Evolutionary conservation across 1,140 invertebrate genomes (phyloP), one percentile per base, ranked within the genome.

Genomic region (Zaprionus africanus): DNA sequence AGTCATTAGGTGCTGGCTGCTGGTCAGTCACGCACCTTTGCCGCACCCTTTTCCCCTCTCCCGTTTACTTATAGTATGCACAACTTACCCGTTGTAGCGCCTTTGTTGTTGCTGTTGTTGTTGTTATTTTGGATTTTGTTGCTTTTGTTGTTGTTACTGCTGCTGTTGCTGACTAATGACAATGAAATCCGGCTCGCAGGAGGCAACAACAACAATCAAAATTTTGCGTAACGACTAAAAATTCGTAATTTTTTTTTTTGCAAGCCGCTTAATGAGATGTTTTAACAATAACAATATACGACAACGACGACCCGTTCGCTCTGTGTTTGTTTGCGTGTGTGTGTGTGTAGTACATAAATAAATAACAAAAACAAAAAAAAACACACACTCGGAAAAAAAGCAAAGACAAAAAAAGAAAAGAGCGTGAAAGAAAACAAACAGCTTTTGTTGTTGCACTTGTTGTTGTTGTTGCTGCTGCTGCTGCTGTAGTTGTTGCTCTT

Each of bases 131-230:
- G 54, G 77, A n/a, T 51, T 24, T 12, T 56, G 19, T 11, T 54
- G 22, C 4, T 38, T 31, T n/a, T 59, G 59, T 34, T 46, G 74
- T 22, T 77, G 61, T 34, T 79, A 56, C 13, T 58, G 41, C 38
- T 81, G 79, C 41, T 65, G 60, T 62, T 68, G 79, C 82, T 83
- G 81, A 87, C 80, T 86, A 87, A 87, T 79, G 63, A 87, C 80
- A 87, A 85, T 76, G 61, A 85, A 87, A 87, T 83, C 70, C 67
- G 41, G 31, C 59, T 31, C 53, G 7, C 58, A 65, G 46, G 61
- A 53, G 17, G 54, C 41, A 63, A 53, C 59, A 43, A 59, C 43
- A 43, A 46, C 6, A 46, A 11, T 3, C 6, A 43, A 59, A 59
- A 53, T 68, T 85, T 85, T 82, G 79, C 82, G 78, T 86, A 86